These are phyloP conservation scores for Menidia beryllina DNA, from an alignment of 2,113 vertebrate species.

Conservation along the genomic window DNA sequence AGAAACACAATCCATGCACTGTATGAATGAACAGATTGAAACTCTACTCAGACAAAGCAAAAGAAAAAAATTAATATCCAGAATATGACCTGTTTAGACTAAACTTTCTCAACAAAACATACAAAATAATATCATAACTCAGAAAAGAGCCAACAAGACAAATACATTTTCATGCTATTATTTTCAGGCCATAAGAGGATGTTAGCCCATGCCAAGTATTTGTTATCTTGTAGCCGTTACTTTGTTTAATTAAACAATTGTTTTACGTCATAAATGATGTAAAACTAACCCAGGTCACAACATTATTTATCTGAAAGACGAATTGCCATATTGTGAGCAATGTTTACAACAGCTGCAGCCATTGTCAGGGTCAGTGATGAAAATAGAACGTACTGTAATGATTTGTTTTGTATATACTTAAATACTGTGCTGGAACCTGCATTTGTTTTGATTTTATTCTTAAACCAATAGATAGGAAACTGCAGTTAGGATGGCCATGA, in stretches of 20 bases:
- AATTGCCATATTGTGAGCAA: slow-evolving; percentile 18
- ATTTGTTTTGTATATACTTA: slow-evolving; percentile 4
- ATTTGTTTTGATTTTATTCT: neutral
- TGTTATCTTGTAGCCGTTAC: slow-evolving; percentile 40
- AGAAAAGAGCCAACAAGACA: neutral
- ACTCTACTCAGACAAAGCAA: neutral
- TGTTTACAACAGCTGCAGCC: slow-evolving; percentile 38
- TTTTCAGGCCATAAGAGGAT: neutral
- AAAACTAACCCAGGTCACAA: slow-evolving; percentile 10
- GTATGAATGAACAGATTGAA: slow-evolving; percentile 10
- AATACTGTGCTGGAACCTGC: slow-evolving; percentile 3
- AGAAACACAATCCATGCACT: slow-evolving; percentile 10
- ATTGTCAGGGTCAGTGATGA: slow-evolving; percentile 26
- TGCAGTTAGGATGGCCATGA: neutral
- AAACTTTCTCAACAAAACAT: neutral
- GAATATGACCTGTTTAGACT: slow-evolving; percentile 3
- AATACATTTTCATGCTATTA: neutral
- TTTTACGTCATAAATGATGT: slow-evolving; percentile 5
- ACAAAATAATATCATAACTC: neutral
- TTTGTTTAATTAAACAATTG: slow-evolving; percentile 56
- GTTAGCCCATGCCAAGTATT: neutral
- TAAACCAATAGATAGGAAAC: neutral
- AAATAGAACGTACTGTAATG: slow-evolving; percentile 4
- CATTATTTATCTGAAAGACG: slow-evolving; percentile 25
- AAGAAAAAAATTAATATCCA: slow-evolving; percentile 30